phyloP scores from a whole-genome alignment of 1,140 invertebrate species.

The Drosophila insularis region DNA sequence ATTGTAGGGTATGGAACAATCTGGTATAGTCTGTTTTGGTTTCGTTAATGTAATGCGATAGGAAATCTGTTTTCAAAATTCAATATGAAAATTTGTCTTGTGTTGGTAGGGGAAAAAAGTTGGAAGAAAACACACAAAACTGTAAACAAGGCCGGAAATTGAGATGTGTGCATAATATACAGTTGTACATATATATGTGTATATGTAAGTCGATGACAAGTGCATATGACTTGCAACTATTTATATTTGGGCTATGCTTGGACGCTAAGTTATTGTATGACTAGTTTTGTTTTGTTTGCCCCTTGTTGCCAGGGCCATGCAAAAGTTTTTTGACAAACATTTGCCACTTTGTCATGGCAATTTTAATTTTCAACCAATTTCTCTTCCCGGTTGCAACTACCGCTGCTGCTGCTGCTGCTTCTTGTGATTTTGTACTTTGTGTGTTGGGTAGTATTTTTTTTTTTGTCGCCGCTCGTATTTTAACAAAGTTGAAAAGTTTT shows the following conservation, averaged over 20 bases:
- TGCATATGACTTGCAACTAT: conserved; percentile 36
- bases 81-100: conserved; percentile 1
- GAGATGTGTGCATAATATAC: conserved; percentile 29
- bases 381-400: conserved; percentile 7
- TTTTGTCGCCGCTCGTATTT: conserved; percentile 54
- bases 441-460: not conserved
- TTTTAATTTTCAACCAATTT: conserved; percentile 65
- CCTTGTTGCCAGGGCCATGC: conserved; percentile 40
- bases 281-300: conserved; percentile 7
- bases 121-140: conserved; percentile 17
- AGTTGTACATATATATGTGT: too few relatives aligned
- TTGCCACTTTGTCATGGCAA: conserved; percentile 77
- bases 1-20: not conserved
- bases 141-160: conserved; percentile 60
- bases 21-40: not conserved
- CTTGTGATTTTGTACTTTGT: not conserved
- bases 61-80: conserved; percentile 41
- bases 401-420: conserved; percentile 21
- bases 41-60: conserved; percentile 54
- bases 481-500: conserved; percentile 78
- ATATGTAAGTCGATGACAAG: not conserved
- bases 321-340: conserved; percentile 74
- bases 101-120: not conserved
- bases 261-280: conserved; percentile 35
- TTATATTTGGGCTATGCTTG: conserved; percentile 18